Conservation (phyloP, 2,888 invertebrate genomes). For the Pandemis heparana region DNA sequence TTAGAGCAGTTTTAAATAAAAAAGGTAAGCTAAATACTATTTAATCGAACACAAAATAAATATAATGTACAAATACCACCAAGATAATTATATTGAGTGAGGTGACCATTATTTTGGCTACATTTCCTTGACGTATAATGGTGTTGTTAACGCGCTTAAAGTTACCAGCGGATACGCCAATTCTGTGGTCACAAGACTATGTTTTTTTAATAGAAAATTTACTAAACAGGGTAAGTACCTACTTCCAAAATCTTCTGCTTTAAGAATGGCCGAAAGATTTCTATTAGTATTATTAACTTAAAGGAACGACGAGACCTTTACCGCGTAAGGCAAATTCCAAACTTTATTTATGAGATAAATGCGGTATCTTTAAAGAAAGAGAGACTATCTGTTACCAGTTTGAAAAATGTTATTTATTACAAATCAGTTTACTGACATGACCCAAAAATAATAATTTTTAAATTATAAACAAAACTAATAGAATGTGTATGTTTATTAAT, state of each 20-base stretch:
- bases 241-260: constrained; percentile 27
- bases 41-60: too few relatives aligned
- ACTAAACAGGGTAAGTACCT: constrained; percentile 36
- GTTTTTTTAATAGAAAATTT: neutral
- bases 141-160: too few relatives aligned
- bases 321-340: neutral
- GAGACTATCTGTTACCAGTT: constrained; percentile 16
- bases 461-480: neutral
- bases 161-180: too few relatives aligned
- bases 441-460: neutral
- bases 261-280: constrained; percentile 7
- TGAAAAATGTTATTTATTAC: constrained; percentile 10
- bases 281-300: constrained; percentile 2
- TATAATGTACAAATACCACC: too few relatives aligned
- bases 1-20: too few relatives aligned
- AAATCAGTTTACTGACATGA: neutral
- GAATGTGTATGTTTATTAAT: too few relatives aligned
- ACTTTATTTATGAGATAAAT: neutral
- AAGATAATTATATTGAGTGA: too few relatives aligned
- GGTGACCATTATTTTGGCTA: too few relatives aligned
- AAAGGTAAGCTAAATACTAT: too few relatives aligned
- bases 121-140: too few relatives aligned
- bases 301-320: neutral
- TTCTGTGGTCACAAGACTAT: too few relatives aligned
- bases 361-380: neutral